Evolutionary conservation across 2,888 invertebrate genomes (phyloP).

Genomic region (Xestia xanthographa): DNA sequence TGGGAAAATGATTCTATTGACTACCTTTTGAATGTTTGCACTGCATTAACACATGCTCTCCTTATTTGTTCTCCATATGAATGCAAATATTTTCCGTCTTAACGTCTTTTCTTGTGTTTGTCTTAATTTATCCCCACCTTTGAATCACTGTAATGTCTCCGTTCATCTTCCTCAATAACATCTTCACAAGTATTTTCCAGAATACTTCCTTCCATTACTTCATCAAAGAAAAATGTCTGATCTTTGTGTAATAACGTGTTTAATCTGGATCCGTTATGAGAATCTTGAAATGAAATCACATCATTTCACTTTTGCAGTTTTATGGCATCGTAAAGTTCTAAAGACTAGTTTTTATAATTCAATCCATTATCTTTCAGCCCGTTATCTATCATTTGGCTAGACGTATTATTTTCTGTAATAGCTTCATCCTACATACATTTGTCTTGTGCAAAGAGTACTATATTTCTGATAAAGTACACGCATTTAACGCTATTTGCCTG

Average conservation of each 20-base stretch:
- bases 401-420: constrained; percentile 44
- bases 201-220: constrained; percentile 5
- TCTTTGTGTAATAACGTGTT: constrained; percentile 19
- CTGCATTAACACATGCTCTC: constrained; percentile 16
- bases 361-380: constrained; percentile 41
- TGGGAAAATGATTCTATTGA: constrained; percentile 39
- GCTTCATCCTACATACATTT: constrained; percentile 24
- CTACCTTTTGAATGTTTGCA: constrained; percentile 24
- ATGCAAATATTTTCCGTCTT: constrained; percentile 42
- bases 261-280: constrained; percentile 25
- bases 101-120: constrained; percentile 16
- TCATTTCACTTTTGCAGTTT: constrained; percentile 25
- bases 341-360: constrained; percentile 33
- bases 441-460: constrained; percentile 17
- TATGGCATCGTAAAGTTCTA: constrained; percentile 37
- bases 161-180: constrained; percentile 30
- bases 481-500: constrained; percentile 13
- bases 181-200: background rate
- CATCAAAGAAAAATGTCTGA: constrained; percentile 9
- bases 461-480: constrained; percentile 17
- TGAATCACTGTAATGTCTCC: constrained; percentile 1
- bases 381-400: constrained; percentile 34
- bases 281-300: constrained; percentile 30
- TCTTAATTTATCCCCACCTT: constrained; percentile 11
- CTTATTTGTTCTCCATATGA: constrained; percentile 17